Conservation (phyloP, 2,797 vertebrate genomes). For the Allobates femoralis region DNA sequence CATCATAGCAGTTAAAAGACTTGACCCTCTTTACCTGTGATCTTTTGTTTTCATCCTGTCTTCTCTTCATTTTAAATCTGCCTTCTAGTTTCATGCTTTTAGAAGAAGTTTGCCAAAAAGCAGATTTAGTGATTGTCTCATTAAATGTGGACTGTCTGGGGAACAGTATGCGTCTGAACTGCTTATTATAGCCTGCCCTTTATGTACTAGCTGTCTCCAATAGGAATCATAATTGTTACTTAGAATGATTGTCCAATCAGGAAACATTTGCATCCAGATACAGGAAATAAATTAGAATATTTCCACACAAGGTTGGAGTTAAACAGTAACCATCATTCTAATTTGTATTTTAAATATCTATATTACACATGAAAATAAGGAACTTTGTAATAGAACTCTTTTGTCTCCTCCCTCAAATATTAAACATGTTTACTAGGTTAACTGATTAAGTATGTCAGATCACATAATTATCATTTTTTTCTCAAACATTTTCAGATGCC, state of each 20-base stretch:
- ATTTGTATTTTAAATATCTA: too few species aligned
- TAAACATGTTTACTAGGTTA: too few species aligned
- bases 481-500: too few species aligned
- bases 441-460: too few species aligned
- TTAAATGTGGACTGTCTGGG: conserved; percentile 29
- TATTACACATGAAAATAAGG: too few species aligned
- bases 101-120: conserved; percentile 47
- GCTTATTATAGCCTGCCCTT: conserved; percentile 30
- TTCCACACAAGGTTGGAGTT: background rate
- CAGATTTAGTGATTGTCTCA: conserved; percentile 42
- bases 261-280: background rate
- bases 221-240: background rate
- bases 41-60: conserved; percentile 11
- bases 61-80: conserved; percentile 40
- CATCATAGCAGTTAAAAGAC: conserved; percentile 18
- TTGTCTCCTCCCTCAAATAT: too few species aligned
- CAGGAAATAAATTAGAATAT: background rate
- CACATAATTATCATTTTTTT: too few species aligned
- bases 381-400: too few species aligned
- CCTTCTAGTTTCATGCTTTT: conserved; percentile 38
- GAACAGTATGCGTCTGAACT: conserved; percentile 17
- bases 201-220: background rate
- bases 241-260: background rate
- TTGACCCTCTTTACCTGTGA: background rate
- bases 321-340: too few species aligned